Evolutionary conservation across 2,113 vertebrate genomes (phyloP).

Genomic region (Sula dactylatra): DNA sequence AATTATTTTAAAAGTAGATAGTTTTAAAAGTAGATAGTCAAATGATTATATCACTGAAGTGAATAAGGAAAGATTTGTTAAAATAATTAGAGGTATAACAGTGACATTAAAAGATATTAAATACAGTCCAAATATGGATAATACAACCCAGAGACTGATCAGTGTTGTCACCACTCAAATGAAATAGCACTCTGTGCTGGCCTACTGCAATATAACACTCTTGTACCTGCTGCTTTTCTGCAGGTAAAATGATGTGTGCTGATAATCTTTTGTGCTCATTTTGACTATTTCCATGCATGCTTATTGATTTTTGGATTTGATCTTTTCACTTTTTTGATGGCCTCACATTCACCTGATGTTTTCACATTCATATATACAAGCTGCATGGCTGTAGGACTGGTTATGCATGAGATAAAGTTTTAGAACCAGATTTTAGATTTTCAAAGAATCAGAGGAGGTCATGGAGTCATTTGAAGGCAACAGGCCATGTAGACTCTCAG

Average conservation of each 20-base stretch:
- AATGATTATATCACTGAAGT: not conserved
- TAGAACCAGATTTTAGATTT: not conserved
- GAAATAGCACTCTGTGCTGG: not conserved
- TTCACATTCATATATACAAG: not conserved
- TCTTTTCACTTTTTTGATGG: not conserved
- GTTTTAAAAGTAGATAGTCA: too few species aligned
- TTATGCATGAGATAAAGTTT: not conserved
- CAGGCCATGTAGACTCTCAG: not conserved
- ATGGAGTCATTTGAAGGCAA: not conserved
- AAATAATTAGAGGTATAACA: not conserved
- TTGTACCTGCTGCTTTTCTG: not conserved
- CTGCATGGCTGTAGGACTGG: not conserved
- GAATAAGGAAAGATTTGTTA: not conserved
- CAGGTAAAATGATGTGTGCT: not conserved
- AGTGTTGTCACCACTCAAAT: not conserved
- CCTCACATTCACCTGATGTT: not conserved
- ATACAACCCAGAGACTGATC: not conserved
- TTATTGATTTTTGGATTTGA: not conserved
- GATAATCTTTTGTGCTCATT: not conserved
- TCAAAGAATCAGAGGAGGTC: not conserved
- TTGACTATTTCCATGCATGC: not conserved
- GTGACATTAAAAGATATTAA: not conserved
- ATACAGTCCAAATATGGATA: not conserved
- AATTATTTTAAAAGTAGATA: too few species aligned
- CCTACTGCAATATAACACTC: not conserved